These are phyloP conservation scores for Xenops minutus DNA, from an alignment of 2,797 vertebrate genomes.

Conservation along the genomic window DNA sequence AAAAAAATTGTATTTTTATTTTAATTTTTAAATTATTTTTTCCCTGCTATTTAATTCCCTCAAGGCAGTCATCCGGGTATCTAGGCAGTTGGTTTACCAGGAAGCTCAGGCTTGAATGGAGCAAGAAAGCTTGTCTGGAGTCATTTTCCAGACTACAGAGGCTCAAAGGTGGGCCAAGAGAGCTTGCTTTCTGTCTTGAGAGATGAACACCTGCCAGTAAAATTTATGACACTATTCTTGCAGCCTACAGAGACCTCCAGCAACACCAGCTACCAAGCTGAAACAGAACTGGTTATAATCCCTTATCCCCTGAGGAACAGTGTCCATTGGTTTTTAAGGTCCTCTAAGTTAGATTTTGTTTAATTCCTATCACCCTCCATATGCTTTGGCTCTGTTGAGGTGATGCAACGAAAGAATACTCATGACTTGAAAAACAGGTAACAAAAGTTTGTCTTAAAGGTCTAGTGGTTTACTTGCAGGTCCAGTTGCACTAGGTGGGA, in stretches of 20 bases:
- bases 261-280: fast-evolving
- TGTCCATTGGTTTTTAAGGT: not conserved
- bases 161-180: not conserved
- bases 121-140: not conserved
- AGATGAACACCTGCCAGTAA: not conserved
- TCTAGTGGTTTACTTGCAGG: not conserved
- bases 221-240: not conserved
- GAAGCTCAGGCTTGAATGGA: not conserved
- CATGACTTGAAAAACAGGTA: not conserved
- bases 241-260: not conserved
- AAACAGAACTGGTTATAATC: not conserved
- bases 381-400: not conserved
- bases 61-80: not conserved
- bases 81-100: fast-evolving
- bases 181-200: not conserved
- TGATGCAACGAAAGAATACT: not conserved
- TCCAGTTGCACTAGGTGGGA: not conserved
- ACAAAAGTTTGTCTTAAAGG: not conserved
- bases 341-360: not conserved
- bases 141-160: not conserved
- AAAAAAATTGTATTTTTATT: not conserved
- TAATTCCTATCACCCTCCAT: not conserved
- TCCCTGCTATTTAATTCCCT: not conserved
- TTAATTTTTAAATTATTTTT: not conserved
- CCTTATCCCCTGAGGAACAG: not conserved